Conservation (phyloP, 2,113 vertebrate species). For the Pomatorhinus ruficollis region DNA sequence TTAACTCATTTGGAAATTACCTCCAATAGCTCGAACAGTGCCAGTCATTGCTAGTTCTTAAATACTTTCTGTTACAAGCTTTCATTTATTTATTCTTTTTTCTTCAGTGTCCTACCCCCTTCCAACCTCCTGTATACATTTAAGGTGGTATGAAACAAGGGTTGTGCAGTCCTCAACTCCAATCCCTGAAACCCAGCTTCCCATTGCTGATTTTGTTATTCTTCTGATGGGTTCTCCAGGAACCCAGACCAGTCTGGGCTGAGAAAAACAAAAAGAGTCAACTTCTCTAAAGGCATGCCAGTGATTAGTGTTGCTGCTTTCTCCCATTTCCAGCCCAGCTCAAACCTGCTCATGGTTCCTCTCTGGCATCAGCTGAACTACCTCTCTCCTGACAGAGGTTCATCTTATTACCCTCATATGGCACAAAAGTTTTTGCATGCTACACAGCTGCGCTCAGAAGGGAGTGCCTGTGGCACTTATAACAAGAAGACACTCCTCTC, state of each 20-base stretch:
- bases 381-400: background rate
- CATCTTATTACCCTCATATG: background rate
- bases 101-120: background rate
- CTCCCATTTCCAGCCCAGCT: background rate
- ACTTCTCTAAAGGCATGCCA: background rate
- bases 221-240: background rate
- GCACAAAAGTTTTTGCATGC: background rate
- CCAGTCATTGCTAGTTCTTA: background rate
- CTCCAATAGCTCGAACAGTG: background rate
- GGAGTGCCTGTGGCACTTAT: accelerated
- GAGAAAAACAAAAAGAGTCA: background rate
- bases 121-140: background rate
- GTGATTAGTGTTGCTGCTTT: background rate
- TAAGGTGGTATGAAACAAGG: background rate
- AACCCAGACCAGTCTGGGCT: background rate
- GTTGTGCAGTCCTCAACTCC: background rate
- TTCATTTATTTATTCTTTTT: background rate
- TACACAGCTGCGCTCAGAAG: background rate
- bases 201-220: background rate
- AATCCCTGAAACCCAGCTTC: background rate
- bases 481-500: background rate
- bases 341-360: background rate
- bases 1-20: background rate
- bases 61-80: background rate
- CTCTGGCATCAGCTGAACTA: background rate